A percentile compares a stretch with the other conserved stretches of the same genome.
Conservation (phyloP, 2,797 vertebrate species). For the Paedocypris micromegethes region DNA sequence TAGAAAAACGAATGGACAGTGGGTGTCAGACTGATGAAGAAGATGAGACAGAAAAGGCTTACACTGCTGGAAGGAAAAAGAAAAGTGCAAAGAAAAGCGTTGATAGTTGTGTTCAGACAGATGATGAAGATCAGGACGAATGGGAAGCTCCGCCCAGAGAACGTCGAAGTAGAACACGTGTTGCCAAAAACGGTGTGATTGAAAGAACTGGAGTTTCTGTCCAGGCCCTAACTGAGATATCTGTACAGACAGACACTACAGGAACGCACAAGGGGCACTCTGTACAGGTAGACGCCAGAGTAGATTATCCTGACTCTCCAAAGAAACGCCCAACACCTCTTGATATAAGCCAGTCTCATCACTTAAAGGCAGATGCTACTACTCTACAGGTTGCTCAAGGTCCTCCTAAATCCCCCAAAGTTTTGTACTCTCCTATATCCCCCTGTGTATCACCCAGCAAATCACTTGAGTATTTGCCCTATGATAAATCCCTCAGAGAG, state of each 20-base stretch:
- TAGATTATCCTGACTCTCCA: constrained; percentile 85
- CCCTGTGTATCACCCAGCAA: constrained; percentile 91
- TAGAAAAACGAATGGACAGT: constrained; percentile 87
- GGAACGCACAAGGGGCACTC: constrained; percentile 79
- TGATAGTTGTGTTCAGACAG: constrained; percentile 96
- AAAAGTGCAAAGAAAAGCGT: constrained; percentile 86
- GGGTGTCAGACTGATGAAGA: constrained; percentile 97
- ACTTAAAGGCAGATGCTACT: constrained; percentile 82
- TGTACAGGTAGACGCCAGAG: constrained; percentile 81
- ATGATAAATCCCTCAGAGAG: constrained; percentile 88
- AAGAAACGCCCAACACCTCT: constrained; percentile 90
- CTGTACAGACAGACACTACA: constrained; percentile 90
- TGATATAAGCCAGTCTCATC: constrained; percentile 87
- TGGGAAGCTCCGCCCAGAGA: constrained; percentile 81
- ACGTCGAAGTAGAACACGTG: constrained; percentile 66
- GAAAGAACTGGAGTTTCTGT: constrained; percentile 77
- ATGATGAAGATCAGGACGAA: constrained; percentile 97
- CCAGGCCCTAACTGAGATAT: constrained; percentile 95
- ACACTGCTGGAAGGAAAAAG: constrained; percentile 78
- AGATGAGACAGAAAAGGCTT: constrained; percentile 83
- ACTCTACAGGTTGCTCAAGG: constrained; percentile 77
- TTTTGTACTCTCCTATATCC: constrained; percentile 95
- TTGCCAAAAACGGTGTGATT: constrained; percentile 59
- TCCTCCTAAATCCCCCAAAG: constrained; percentile 93
- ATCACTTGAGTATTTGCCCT: constrained; percentile 86